These are phyloP conservation scores for Eurosta solidaginis DNA, from an alignment of 1,140 invertebrate species.

Conservation along the genomic window DNA sequence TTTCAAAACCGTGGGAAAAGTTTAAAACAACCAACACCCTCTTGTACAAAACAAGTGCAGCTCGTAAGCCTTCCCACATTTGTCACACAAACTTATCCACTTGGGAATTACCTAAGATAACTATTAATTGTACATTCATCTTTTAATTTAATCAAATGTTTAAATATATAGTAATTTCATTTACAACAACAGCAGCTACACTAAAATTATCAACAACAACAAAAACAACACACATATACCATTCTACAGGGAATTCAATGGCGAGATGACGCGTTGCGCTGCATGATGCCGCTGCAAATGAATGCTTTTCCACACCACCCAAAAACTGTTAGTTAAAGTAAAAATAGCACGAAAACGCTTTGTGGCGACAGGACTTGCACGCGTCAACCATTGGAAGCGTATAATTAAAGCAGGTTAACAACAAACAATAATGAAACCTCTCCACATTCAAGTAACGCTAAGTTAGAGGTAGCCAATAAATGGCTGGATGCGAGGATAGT, in stretches of 20 bases:
- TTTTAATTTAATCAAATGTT: conserved; percentile 21
- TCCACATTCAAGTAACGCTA: not conserved
- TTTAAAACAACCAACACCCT: too few relatives aligned
- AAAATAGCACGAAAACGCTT: not conserved
- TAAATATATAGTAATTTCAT: too few relatives aligned
- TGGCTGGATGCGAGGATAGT: not conserved
- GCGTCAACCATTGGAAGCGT: not conserved
- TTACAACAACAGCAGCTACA: not conserved
- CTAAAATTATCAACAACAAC: not conserved
- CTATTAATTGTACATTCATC: conserved; percentile 15
- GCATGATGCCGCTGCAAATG: not conserved
- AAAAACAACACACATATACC: not conserved
- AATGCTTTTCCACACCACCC: not conserved
- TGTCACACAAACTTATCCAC: not conserved
- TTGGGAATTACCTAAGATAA: not conserved
- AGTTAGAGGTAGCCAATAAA: not conserved
- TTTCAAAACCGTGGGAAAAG: too few relatives aligned
- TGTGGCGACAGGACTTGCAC: not conserved
- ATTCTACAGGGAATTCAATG: not conserved
- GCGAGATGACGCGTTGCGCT: not conserved
- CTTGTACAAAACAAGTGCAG: not conserved
- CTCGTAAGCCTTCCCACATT: not conserved
- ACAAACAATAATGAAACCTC: not conserved
- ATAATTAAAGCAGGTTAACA: conserved; percentile 13
- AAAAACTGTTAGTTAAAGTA: not conserved